Conservation (phyloP, 1,140 invertebrate species). For the Ceratina calcarata region DNA sequence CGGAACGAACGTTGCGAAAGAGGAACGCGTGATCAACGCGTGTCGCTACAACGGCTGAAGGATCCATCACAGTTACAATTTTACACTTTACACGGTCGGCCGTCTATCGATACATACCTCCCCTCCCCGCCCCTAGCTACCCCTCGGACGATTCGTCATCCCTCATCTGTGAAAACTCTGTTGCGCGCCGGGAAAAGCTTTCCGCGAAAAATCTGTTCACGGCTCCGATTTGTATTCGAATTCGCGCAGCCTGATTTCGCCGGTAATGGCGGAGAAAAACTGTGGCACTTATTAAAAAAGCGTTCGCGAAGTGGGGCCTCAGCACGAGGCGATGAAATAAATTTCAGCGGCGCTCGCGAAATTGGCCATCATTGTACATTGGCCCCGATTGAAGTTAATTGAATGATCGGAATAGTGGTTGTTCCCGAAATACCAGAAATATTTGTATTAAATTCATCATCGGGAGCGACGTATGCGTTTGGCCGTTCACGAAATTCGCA, state of each 20-base stretch:
- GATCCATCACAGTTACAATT: constrained; percentile 41
- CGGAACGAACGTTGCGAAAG: constrained; percentile 38
- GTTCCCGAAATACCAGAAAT: constrained; percentile 26
- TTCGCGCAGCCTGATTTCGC: neutral
- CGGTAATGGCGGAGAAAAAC: neutral
- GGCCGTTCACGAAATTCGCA: neutral
- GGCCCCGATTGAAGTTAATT: constrained; percentile 17
- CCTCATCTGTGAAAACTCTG: neutral
- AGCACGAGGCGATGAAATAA: neutral
- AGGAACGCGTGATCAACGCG: constrained; percentile 31
- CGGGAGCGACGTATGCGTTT: neutral
- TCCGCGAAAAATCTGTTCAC: neutral
- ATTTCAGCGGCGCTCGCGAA: constrained; percentile 15
- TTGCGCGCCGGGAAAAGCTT: no score
- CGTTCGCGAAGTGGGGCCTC: neutral
- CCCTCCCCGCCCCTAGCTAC: no score
- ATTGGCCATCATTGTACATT: constrained; percentile 25
- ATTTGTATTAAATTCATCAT: constrained; percentile 35
- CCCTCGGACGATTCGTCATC: neutral
- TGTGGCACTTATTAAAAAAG: neutral
- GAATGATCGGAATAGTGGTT: constrained; percentile 18
- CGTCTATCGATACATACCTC: constrained; percentile 10
- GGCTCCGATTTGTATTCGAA: neutral
- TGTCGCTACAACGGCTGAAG: constrained; percentile 11
- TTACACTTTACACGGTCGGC: constrained; percentile 45